These are phyloP conservation scores for Bombylius discolor DNA, from an alignment of 2,888 invertebrate species.

Conservation along the genomic window DNA sequence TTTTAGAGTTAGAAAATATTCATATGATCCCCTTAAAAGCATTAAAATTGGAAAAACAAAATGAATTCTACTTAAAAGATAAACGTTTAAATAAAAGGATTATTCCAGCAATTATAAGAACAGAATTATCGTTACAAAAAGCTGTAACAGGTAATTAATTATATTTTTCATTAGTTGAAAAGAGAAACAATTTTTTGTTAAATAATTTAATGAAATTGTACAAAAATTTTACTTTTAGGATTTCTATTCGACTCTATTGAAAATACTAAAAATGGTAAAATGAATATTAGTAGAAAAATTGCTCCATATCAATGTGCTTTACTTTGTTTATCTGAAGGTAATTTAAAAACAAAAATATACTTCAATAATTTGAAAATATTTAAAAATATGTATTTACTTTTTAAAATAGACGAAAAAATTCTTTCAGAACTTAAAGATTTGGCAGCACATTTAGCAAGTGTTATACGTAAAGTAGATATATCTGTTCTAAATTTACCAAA, in stretches of 20 bases:
- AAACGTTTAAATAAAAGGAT: conserved; percentile 12
- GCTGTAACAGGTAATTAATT: conserved; percentile 23
- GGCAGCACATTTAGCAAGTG: conserved; percentile 42
- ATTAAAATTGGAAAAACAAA: conserved; percentile 12
- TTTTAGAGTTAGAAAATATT: conserved; percentile 50
- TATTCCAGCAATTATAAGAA: conserved; percentile 24
- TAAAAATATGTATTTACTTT: too few species aligned
- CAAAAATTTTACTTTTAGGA: conserved; percentile 15
- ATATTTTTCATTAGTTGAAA: too few species aligned
- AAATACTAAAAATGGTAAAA: conserved; percentile 35
- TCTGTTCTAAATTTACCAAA: conserved; percentile 32
- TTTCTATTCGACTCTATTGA: conserved; percentile 39
- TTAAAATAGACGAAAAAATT: conserved; percentile 19
- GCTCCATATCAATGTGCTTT: conserved; percentile 66
- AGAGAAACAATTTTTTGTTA: too few species aligned
- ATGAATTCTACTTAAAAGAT: conserved; percentile 19
- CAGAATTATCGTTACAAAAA: conserved; percentile 25
- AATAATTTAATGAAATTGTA: neutral
- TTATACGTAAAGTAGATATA: conserved; percentile 37
- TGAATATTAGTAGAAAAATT: conserved; percentile 47
- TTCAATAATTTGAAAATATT: too few species aligned
- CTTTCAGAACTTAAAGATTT: conserved; percentile 41
- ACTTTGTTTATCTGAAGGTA: conserved; percentile 39
- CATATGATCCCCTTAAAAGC: conserved; percentile 26
- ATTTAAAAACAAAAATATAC: neutral